Percentiles rank a stretch among this genome's conserved stretches.
Conservation (phyloP, 2,113 vertebrate genomes). For the Platycercus adscitus region DNA sequence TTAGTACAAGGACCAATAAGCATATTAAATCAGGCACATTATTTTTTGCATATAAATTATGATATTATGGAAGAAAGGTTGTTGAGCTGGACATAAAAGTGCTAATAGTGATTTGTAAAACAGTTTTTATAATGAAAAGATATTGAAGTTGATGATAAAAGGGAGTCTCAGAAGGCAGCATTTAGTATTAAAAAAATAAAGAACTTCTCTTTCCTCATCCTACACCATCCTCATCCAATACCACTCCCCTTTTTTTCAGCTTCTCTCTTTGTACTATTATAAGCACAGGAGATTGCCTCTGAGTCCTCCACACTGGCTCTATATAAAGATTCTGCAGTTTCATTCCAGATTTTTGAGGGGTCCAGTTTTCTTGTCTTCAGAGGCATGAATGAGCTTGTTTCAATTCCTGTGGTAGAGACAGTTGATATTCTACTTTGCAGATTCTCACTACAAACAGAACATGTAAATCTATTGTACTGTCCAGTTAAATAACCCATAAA, state of each 20-base stretch:
- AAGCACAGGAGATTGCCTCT: background rate
- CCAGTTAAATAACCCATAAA: conserved; percentile 1
- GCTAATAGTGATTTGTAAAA: conserved; percentile 16
- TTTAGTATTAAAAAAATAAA: background rate
- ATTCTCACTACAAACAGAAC: background rate
- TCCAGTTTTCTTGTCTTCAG: background rate
- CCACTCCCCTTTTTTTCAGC: background rate
- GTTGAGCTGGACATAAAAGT: background rate
- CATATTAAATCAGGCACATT: conserved; percentile 40
- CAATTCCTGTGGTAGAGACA: background rate
- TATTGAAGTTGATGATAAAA: background rate
- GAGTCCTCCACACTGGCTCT: background rate
- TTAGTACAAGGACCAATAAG: conserved; percentile 59
- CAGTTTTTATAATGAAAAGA: background rate
- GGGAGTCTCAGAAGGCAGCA: background rate
- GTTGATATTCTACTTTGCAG: background rate
- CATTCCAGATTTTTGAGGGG: background rate
- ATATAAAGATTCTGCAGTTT: conserved; percentile 7
- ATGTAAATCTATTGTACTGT: background rate
- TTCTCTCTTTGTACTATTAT: background rate
- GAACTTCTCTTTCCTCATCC: background rate
- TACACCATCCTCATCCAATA: background rate
- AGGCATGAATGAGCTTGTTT: background rate
- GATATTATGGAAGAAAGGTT: conserved; percentile 23
- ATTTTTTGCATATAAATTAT: conserved; percentile 64